These are phyloP conservation scores for Pelobates fuscus DNA, from an alignment of 2,113 vertebrate genomes.

Conservation along the genomic window DNA sequence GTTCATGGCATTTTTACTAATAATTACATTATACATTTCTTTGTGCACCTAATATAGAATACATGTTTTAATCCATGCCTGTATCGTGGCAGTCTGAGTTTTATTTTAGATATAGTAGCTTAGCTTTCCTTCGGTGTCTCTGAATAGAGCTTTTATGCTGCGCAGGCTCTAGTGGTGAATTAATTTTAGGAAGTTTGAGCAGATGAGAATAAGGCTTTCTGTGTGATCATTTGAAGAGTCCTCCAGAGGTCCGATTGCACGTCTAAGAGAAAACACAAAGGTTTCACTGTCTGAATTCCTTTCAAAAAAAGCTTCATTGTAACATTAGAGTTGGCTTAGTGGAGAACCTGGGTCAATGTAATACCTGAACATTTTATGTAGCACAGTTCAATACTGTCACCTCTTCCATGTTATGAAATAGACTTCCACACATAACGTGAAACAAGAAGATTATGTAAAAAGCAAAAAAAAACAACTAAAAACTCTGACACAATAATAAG, in stretches of 20 bases:
- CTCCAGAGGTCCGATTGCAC: constrained; percentile 44
- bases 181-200: constrained; percentile 41
- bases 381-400: constrained; percentile 4
- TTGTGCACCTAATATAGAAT: no score
- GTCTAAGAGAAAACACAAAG: constrained; percentile 38
- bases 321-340: constrained; percentile 36
- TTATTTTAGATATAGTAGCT: constrained; percentile 24
- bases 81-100: constrained; percentile 14
- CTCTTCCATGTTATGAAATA: not conserved
- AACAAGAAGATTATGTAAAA: no score
- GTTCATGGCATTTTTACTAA: no score
- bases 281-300: constrained; percentile 37
- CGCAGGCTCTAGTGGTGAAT: constrained; percentile 13
- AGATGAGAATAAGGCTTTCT: constrained; percentile 45
- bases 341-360: constrained; percentile 6
- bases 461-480: no score
- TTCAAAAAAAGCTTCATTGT: constrained; percentile 36
- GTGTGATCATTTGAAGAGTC: constrained; percentile 45
- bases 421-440: not conserved
- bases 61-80: constrained; percentile 7
- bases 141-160: constrained; percentile 42
- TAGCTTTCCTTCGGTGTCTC: constrained; percentile 11
- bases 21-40: no score
- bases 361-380: constrained; percentile 34
- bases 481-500: no score